phyloP scores from a whole-genome alignment of 2,888 invertebrate species.

The Cosmorhoe ocellata region DNA sequence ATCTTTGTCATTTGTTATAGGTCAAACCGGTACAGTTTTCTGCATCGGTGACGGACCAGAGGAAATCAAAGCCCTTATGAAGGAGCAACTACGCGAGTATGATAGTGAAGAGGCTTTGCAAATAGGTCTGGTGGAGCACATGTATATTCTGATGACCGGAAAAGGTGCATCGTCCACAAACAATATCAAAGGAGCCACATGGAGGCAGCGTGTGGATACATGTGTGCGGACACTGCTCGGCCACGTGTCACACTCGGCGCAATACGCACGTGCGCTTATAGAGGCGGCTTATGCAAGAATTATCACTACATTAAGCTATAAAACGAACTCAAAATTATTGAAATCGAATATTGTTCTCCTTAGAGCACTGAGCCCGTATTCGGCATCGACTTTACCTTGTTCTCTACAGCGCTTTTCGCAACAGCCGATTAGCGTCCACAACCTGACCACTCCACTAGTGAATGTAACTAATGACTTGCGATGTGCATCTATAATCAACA shows the following conservation, averaged over 20 bases:
- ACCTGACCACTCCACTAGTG: conserved; percentile 32
- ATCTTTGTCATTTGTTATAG: conserved; percentile 27
- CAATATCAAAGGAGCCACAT: conserved; percentile 29
- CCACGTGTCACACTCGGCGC: conserved; percentile 50
- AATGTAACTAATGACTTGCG: conserved; percentile 16
- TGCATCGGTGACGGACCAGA: conserved; percentile 54
- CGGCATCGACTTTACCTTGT: conserved; percentile 3
- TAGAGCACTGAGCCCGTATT: conserved; percentile 32
- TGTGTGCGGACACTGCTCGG: conserved; percentile 49
- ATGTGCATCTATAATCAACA: conserved; percentile 50
- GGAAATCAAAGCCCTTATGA: conserved; percentile 42
- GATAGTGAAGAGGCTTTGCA: conserved; percentile 47
- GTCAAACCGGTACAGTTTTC: conserved; percentile 55
- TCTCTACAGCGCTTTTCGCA: conserved; percentile 36
- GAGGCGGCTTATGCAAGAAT: conserved; percentile 46
- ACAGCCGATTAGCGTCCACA: conserved; percentile 38
- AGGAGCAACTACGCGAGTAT: conserved; percentile 40
- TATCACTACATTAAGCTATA: conserved; percentile 32
- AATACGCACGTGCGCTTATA: conserved; percentile 51
- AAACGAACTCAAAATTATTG: conserved; percentile 30
- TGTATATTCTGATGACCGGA: conserved; percentile 47
- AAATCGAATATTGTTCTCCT: conserved; percentile 45
- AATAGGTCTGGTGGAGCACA: conserved; percentile 49
- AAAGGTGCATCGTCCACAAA: conserved; percentile 28
- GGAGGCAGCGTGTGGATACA: conserved; percentile 42